These are phyloP conservation scores for Athalia cordata DNA, from an alignment of 2,888 invertebrate species.

Conservation along the genomic window DNA sequence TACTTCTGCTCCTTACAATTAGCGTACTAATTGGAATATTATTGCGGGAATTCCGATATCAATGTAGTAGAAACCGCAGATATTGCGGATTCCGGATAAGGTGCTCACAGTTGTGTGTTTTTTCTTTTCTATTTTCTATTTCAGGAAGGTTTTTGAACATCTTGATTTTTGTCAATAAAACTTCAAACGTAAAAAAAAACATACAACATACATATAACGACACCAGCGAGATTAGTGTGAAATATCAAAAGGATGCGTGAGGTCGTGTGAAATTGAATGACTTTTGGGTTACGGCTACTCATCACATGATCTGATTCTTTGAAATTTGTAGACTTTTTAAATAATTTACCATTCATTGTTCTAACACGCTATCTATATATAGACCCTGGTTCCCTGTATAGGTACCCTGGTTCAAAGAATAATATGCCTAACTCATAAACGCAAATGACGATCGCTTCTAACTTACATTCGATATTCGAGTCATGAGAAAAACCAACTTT, in stretches of 20 bases:
- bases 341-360: background rate
- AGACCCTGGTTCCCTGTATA: no score
- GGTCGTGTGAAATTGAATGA: slow-evolving; percentile 54
- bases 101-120: no score
- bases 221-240: slow-evolving; percentile 52
- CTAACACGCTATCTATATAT: background rate
- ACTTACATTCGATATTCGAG: slow-evolving; percentile 20
- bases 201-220: slow-evolving; percentile 46
- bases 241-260: slow-evolving; percentile 52
- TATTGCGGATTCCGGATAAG: no score
- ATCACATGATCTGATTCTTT: background rate
- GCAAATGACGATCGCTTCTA: background rate
- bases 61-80: no score
- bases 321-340: background rate
- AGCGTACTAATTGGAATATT: no score
- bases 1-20: no score
- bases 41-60: no score
- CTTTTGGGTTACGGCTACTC: slow-evolving; percentile 52
- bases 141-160: no score
- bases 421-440: background rate
- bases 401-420: no score
- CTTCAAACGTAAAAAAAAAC: slow-evolving; percentile 25
- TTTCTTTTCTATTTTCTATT: no score
- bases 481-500: slow-evolving; percentile 20
- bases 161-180: background rate